phyloP scores from a whole-genome alignment of 2,888 invertebrate genomes.

The Rotaria sp. region DNA sequence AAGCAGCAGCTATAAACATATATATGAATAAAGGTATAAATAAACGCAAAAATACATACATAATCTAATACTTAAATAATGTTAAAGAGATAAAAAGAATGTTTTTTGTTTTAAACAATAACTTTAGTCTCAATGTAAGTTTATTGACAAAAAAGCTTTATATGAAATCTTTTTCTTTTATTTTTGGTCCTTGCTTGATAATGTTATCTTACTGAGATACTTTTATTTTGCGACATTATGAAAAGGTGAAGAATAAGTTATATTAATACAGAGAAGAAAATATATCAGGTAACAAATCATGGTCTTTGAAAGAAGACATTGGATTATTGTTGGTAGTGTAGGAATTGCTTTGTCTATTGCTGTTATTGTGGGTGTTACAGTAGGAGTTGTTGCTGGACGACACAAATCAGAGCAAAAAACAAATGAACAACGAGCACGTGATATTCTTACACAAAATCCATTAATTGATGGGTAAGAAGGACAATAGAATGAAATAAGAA shows the following conservation, averaged over 20 bases:
- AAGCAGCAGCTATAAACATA: background rate
- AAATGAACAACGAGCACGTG: constrained; percentile 44
- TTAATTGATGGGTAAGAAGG: constrained; percentile 46
- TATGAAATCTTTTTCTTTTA: no score
- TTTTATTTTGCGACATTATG: background rate
- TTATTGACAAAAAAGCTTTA: background rate
- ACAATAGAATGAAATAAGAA: no score
- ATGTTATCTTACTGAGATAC: no score
- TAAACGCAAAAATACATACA: background rate
- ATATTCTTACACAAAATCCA: constrained; percentile 45
- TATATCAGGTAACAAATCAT: background rate
- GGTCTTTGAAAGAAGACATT: background rate
- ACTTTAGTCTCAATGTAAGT: background rate
- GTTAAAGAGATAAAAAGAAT: no score
- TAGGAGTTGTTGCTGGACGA: constrained; percentile 43
- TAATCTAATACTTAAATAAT: background rate
- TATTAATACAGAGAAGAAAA: background rate
- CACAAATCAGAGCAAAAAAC: constrained; percentile 34
- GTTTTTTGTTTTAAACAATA: no score
- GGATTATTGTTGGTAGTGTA: background rate
- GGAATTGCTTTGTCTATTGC: constrained; percentile 41
- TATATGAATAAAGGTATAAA: background rate
- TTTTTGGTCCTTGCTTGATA: no score
- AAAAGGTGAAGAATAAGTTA: background rate
- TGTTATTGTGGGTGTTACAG: constrained; percentile 43